Percentiles rank a stretch among this genome's conserved stretches.
These are phyloP conservation scores for Atractosteus spatula DNA, from an alignment of 2,113 vertebrate genomes.

Conservation along the genomic window DNA sequence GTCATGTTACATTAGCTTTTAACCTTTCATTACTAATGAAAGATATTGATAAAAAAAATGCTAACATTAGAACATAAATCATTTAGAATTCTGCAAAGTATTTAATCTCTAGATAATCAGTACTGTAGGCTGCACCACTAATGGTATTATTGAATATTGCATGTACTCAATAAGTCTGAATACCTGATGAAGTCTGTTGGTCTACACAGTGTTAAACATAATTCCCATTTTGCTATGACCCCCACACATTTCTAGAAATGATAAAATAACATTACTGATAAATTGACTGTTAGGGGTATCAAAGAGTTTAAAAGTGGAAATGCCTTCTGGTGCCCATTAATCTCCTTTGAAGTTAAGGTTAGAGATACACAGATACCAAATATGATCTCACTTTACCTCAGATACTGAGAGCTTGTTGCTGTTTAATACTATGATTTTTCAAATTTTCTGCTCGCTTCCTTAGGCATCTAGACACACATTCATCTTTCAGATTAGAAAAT, in stretches of 20 bases:
- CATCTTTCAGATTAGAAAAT: not conserved
- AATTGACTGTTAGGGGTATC: not conserved
- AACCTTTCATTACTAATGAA: not conserved
- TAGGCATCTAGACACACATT: not conserved
- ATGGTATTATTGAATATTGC: not conserved
- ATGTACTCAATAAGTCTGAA: not conserved
- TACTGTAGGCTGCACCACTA: not conserved
- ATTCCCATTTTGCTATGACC: not conserved
- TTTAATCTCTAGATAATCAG: not conserved
- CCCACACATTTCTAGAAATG: not conserved
- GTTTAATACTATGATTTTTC: too few species aligned
- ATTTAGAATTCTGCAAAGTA: not conserved
- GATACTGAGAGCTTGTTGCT: not conserved
- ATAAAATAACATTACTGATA: not conserved
- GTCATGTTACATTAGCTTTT: not conserved
- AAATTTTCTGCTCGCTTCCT: too few species aligned
- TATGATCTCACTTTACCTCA: not conserved
- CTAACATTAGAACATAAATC: conserved; percentile 1
- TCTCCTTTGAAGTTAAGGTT: conserved; percentile 7
- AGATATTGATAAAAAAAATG: not conserved
- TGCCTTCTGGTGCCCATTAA: not conserved
- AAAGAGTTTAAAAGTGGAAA: not conserved
- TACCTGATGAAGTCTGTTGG: not conserved
- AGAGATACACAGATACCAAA: conserved; percentile 1
- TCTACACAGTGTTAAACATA: not conserved